A percentile compares a stretch with the other conserved stretches of the same genome.
Evolutionary conservation across 1,140 invertebrate genomes (phyloP).

Genomic region (Bombyx mandarina): DNA sequence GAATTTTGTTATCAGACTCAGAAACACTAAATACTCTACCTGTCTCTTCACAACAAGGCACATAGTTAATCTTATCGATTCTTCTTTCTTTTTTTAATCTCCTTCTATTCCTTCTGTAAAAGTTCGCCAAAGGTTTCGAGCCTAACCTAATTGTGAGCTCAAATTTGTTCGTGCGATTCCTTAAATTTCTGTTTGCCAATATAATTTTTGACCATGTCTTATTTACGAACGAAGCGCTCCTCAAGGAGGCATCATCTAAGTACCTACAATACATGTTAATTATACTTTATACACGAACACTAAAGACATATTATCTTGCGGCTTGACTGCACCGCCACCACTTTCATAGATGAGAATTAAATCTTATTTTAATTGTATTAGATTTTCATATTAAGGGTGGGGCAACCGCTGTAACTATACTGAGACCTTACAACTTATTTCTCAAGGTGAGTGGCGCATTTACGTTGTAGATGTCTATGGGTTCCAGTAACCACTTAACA

Average conservation of each 20-base stretch:
- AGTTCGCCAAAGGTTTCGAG: slow-evolving; percentile 31
- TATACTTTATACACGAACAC: not conserved
- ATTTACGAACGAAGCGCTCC: slow-evolving; percentile 18
- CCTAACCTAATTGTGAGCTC: slow-evolving; percentile 36
- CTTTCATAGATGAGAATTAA: no score
- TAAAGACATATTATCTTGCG: not conserved
- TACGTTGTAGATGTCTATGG: no score
- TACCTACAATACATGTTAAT: slow-evolving; percentile 26
- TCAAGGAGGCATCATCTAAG: slow-evolving; percentile 34
- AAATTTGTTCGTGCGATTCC: slow-evolving; percentile 34
- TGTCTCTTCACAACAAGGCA: slow-evolving; percentile 20
- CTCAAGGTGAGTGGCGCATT: no score
- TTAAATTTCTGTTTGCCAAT: slow-evolving; percentile 28
- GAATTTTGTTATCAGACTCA: not conserved
- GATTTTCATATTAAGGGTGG: no score
- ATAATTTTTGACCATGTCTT: slow-evolving; percentile 44
- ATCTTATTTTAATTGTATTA: no score
- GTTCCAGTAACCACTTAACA: no score
- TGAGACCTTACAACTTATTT: no score
- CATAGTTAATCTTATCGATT: slow-evolving; percentile 24
- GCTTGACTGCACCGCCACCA: no score
- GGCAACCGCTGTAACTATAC: no score
- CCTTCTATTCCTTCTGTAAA: slow-evolving; percentile 31
- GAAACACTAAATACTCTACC: slow-evolving; percentile 11
- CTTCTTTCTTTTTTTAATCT: slow-evolving; percentile 20